Evolutionary conservation across 1,140 invertebrate genomes (phyloP), one percentile per base, ranked within the genome.

Genomic region (Chironomus tepperi): DNA sequence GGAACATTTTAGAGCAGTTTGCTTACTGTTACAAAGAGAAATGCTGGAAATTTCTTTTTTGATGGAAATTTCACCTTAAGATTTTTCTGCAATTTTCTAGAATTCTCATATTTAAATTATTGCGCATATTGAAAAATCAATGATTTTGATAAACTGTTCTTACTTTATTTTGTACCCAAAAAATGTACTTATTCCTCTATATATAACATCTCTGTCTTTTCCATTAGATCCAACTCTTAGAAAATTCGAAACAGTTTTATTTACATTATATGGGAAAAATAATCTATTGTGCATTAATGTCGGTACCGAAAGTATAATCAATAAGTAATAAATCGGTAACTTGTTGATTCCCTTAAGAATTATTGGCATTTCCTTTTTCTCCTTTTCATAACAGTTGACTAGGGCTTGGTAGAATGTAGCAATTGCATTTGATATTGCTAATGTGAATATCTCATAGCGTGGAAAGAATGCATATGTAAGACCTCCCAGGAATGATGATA

Each of bases 381-480:
- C 16, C 9, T 67, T 67, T 19, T 70, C 16, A 18, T 19, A 70
- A 70, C 1, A 8, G 1, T 70, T 70, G 1, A 18, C 16, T 10
- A 18, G 18, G 18, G 16, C 6, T 6, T 21, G 6, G 18, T 70
- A 70, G 18, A 70, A 10, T 16, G 18, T 70, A 2, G 9, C 65
- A 70, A 70, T 70, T 70, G 65, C 16, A 70, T 70, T 70, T 70
- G 65, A 18, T 70, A 70, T 70, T 70, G 65, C 65, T 21, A 70
- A 19, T 18, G 65, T 70, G 1, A 70, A 70, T 10, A 70, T 21
- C 8, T 19, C 19, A 70, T 70, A 70, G 7, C 19, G 6, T 10
- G 65, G 65, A 19, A 19, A 70, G 19, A 70, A 70, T 70, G 19
- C 16, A 70, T 70, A 70, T 8, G 65, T 10, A 70, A 70, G 3